A percentile compares a stretch with the other conserved stretches of the same genome.
Conservation (phyloP, 1,140 invertebrate species). For the Hylyphantes graminicola region DNA sequence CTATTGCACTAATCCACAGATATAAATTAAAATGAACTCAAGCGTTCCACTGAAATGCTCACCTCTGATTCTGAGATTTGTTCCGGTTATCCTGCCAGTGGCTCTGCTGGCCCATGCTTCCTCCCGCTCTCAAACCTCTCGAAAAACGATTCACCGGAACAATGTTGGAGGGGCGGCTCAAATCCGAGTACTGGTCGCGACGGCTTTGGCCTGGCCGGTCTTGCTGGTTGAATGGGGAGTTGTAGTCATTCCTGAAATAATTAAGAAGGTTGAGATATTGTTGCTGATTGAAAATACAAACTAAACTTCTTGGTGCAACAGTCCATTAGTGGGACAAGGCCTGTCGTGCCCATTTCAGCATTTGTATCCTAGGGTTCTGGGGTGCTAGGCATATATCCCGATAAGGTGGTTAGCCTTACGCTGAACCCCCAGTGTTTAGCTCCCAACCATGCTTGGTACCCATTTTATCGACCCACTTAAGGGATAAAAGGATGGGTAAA, state of each 20-base stretch:
- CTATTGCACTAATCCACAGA: too few species aligned
- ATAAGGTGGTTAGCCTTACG: too few species aligned
- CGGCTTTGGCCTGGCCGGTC: slow-evolving; percentile 33
- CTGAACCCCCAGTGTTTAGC: too few species aligned
- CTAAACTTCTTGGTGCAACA: too few species aligned
- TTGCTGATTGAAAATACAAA: too few species aligned
- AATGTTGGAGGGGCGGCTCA: slow-evolving; percentile 34
- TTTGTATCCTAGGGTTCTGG: too few species aligned
- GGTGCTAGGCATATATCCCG: too few species aligned
- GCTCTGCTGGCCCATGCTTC: slow-evolving; percentile 31
- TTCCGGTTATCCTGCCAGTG: slow-evolving; percentile 56
- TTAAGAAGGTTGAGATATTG: background rate
- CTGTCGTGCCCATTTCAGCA: too few species aligned
- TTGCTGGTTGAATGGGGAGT: slow-evolving; percentile 35
- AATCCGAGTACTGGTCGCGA: slow-evolving; percentile 39
- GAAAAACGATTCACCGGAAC: slow-evolving; percentile 29
- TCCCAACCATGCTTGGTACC: too few species aligned
- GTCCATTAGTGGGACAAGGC: too few species aligned
- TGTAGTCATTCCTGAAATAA: slow-evolving; percentile 33
- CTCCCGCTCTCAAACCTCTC: slow-evolving; percentile 21
- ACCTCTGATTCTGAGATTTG: slow-evolving; percentile 56
- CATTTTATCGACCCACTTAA: too few species aligned
- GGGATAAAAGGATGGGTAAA: too few species aligned
- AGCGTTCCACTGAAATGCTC: background rate
- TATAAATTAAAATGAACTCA: background rate